These are phyloP conservation scores for Aptenodytes patagonicus DNA, from an alignment of 2,113 vertebrate genomes.

Conservation along the genomic window DNA sequence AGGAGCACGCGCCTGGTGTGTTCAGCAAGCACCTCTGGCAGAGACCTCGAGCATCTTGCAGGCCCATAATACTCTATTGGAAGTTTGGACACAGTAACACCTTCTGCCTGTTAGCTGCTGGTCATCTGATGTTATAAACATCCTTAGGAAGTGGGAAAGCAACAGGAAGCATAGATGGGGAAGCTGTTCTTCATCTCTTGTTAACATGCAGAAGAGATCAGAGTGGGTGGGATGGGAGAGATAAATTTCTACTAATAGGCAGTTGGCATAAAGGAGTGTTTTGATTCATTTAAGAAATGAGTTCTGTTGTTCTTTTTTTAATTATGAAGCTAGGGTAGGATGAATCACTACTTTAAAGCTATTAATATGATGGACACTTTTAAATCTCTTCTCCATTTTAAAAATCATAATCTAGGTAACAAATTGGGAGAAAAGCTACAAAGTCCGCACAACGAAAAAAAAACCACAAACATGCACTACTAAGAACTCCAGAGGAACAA, in stretches of 20 bases:
- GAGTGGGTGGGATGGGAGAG: neutral
- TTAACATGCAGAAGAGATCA: neutral
- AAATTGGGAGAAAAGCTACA: neutral
- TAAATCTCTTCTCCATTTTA: neutral
- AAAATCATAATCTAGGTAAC: neutral
- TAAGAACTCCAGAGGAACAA: neutral
- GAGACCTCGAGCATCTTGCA: neutral
- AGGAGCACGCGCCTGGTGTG: neutral
- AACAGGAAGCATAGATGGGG: neutral
- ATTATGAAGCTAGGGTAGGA: slow-evolving; percentile 11
- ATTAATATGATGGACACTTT: neutral
- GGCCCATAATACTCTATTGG: rapidly evolving
- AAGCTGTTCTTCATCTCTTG: neutral
- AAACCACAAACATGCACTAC: neutral
- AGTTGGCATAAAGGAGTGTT: neutral
- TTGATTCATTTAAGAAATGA: neutral
- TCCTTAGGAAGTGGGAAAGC: neutral
- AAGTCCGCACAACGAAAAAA: neutral
- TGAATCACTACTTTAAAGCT: neutral
- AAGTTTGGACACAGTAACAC: neutral
- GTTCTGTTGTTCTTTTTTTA: slow-evolving; percentile 42
- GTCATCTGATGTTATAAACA: neutral
- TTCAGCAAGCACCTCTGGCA: neutral
- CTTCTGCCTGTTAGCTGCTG: neutral
- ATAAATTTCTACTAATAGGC: slow-evolving; percentile 5